phyloP scores from a whole-genome alignment of 2,113 vertebrate species.

The Pica pica region DNA sequence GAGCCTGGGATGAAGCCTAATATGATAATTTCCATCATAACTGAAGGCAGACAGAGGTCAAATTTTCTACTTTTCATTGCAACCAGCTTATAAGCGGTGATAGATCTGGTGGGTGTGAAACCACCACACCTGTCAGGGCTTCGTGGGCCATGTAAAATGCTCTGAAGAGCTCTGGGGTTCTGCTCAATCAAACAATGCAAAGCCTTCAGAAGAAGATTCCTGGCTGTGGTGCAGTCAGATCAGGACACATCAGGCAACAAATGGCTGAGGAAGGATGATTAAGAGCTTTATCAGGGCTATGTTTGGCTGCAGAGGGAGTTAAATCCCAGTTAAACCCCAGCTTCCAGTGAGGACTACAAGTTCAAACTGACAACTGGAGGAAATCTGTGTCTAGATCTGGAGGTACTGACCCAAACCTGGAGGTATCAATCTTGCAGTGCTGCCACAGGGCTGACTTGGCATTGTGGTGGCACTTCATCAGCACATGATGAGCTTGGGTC shows the following conservation, averaged over 20 bases:
- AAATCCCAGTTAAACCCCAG: background rate
- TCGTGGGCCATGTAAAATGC: background rate
- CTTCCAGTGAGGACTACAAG: background rate
- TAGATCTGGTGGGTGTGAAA: background rate
- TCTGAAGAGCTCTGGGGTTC: background rate
- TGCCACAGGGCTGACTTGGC: background rate
- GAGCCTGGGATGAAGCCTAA: background rate
- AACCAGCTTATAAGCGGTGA: background rate
- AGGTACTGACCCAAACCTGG: background rate
- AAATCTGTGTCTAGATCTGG: background rate
- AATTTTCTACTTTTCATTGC: background rate
- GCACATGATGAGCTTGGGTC: rapidly evolving
- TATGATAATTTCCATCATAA: background rate
- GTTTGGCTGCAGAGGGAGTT: background rate
- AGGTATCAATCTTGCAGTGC: background rate
- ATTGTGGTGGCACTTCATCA: background rate
- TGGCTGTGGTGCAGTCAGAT: background rate
- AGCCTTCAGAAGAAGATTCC: background rate
- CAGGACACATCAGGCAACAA: background rate
- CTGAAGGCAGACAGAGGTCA: background rate
- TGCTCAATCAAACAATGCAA: background rate
- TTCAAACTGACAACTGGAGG: rapidly evolving
- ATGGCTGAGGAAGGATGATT: background rate
- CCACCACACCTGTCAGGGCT: background rate
- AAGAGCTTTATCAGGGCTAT: background rate